These are phyloP conservation scores for Pangasius macronema DNA, from an alignment of 2,797 vertebrate genomes.

Conservation along the genomic window DNA sequence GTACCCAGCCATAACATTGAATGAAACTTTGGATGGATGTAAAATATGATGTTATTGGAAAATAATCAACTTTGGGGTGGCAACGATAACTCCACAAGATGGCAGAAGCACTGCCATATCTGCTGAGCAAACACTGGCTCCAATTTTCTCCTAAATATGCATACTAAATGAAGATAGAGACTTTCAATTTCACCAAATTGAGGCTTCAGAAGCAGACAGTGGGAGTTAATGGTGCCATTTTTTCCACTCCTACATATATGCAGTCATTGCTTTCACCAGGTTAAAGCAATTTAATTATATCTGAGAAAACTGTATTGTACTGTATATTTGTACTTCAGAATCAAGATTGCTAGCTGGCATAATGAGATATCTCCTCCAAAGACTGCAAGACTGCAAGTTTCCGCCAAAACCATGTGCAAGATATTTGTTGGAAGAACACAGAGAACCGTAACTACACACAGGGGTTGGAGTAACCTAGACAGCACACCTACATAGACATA, in stretches of 20 bases:
- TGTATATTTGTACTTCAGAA: background rate
- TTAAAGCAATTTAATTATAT: background rate
- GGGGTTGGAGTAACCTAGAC: conserved; percentile 10
- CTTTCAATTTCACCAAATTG: background rate
- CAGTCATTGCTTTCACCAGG: background rate
- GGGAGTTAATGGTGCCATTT: background rate
- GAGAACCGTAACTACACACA: background rate
- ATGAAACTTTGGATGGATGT: background rate
- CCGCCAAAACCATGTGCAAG: background rate
- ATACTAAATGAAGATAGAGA: background rate
- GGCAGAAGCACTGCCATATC: background rate
- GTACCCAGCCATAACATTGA: background rate
- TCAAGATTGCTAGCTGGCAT: background rate
- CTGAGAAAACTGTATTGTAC: background rate
- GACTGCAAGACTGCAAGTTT: background rate
- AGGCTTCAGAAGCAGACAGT: background rate
- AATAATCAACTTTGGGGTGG: background rate
- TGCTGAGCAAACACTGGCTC: background rate
- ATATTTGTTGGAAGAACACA: conserved; percentile 17
- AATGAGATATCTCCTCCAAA: background rate
- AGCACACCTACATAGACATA: background rate
- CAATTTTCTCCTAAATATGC: background rate
- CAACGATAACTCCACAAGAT: background rate
- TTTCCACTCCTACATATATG: background rate
- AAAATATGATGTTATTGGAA: background rate